Percentiles rank a stretch among this genome's conserved stretches.
Evolutionary conservation across 2,888 invertebrate genomes (phyloP).

Genomic region (Oscheius myriophilus): DNA sequence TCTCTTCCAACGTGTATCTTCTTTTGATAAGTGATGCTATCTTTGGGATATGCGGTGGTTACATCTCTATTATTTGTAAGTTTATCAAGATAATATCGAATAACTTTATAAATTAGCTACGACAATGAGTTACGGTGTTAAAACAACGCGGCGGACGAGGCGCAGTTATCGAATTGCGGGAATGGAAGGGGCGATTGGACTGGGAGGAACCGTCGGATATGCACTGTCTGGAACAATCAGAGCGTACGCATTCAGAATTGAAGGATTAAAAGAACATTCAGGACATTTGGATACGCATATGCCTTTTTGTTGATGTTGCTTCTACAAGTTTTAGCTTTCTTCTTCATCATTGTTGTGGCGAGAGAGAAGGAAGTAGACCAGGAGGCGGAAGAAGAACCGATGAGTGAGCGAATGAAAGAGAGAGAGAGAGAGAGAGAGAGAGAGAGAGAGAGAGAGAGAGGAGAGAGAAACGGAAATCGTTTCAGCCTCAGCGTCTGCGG

Average conservation of each 20-base stretch:
- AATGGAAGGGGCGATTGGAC: slow-evolving; percentile 71
- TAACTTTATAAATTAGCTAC: slow-evolving; percentile 47
- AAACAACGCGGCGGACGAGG: slow-evolving; percentile 63
- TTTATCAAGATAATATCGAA: slow-evolving; percentile 17
- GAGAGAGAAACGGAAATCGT: not conserved
- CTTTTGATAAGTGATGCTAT: slow-evolving; percentile 71
- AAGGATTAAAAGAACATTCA: slow-evolving; percentile 45
- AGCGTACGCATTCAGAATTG: slow-evolving; percentile 42
- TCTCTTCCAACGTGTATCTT: slow-evolving; percentile 62
- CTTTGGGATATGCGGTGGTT: slow-evolving; percentile 72
- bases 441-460: too few relatives aligned
- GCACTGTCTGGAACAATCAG: slow-evolving; percentile 70
- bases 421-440: too few relatives aligned
- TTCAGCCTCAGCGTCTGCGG: not conserved
- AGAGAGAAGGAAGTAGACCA: slow-evolving; percentile 26
- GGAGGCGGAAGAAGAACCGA: slow-evolving; percentile 7
- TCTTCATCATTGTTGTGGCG: slow-evolving; percentile 66
- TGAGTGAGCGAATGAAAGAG: not conserved
- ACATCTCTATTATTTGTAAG: slow-evolving; percentile 70
- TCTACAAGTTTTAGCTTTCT: slow-evolving; percentile 63
- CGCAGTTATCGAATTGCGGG: slow-evolving; percentile 71
- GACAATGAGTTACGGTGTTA: slow-evolving; percentile 71
- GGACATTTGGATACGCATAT: slow-evolving; percentile 70
- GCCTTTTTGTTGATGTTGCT: slow-evolving; percentile 68
- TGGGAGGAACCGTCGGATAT: slow-evolving; percentile 71